Evolutionary conservation across 2,113 vertebrate genomes (phyloP), one percentile per base, ranked within the genome.

Genomic region (Sylvicapra grimmia): DNA sequence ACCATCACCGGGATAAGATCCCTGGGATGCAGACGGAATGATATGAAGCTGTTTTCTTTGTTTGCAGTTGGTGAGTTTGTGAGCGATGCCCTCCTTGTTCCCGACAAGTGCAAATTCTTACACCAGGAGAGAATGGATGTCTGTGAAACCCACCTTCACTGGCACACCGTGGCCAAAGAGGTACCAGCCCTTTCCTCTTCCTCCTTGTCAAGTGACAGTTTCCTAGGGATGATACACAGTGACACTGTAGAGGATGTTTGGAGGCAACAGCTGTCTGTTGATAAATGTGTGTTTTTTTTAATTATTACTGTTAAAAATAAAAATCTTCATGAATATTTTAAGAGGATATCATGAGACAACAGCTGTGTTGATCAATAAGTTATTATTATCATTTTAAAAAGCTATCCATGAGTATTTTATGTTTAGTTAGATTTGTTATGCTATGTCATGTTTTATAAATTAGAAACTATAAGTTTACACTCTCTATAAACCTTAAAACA

Each of bases 121-220:
- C 99, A 99, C 98, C 99, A 99, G 98, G 99, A 99, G 98, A 99
- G 99, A 77, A 99, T 99, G 99, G 99, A 99, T 98, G 99, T 99
- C 85, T 99, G 99, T 97, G 99, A 99, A 99, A 99, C 99, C 96
- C 99, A 99, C 97, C 99, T 99, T 97, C 99, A 99, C 98, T 99
- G 99, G 99, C 99, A 99, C 98, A 99, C 99, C 0, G 99, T 99
- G 23, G 99, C 99, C 98, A 99, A 99, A 98, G 99, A 99, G 99
- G 99, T 99, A 99, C 18, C 3, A 3, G 29, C 8, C 68, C 5
- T 0, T 47, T 23, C 18, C 9, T 86, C 65, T n/a, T 93, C n/a
- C 40, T 82, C 36, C 31, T 84, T 97, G 87, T 31, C 53, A 61
- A 31, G 21, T 56, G 0, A 11, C 86, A 19, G 18, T 9, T 36